phyloP scores from a whole-genome alignment of 2,113 vertebrate genomes.

The Garra rufa region DNA sequence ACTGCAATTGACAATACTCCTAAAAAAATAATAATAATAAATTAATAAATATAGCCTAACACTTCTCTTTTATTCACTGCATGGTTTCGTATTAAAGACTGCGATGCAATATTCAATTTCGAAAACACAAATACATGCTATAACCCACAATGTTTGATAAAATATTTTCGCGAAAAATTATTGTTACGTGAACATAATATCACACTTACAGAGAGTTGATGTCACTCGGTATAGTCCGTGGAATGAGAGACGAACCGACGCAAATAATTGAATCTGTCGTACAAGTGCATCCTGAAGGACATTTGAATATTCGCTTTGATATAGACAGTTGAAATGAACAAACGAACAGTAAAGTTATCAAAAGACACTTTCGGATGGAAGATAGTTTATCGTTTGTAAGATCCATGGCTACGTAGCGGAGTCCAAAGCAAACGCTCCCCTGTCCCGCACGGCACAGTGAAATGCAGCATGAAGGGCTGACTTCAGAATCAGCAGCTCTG shows the following conservation, averaged over 20 bases:
- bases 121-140: neutral
- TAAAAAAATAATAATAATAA: slow-evolving; percentile 61
- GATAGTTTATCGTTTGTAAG: slow-evolving; percentile 69
- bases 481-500: slow-evolving; percentile 72
- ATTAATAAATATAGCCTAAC: neutral
- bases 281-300: slow-evolving; percentile 90
- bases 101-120: neutral
- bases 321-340: slow-evolving; percentile 56
- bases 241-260: slow-evolving; percentile 84
- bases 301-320: slow-evolving; percentile 80
- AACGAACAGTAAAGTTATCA: slow-evolving; percentile 59
- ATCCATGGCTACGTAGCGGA: slow-evolving; percentile 40
- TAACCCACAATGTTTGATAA: neutral
- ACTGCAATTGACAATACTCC: slow-evolving; percentile 95
- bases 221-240: slow-evolving; percentile 84
- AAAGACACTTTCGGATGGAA: slow-evolving; percentile 42
- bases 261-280: slow-evolving; percentile 92
- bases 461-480: slow-evolving; percentile 69
- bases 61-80: too few relatives aligned
- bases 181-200: neutral
- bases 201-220: slow-evolving; percentile 90
- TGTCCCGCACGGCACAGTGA: slow-evolving; percentile 59
- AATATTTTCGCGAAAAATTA: neutral
- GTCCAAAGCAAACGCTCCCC: slow-evolving; percentile 28
- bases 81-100: neutral